Evolutionary conservation across 2,113 vertebrate species (phyloP), one percentile per base, ranked within the genome.

Genomic region (Paramormyrops kingsleyae): DNA sequence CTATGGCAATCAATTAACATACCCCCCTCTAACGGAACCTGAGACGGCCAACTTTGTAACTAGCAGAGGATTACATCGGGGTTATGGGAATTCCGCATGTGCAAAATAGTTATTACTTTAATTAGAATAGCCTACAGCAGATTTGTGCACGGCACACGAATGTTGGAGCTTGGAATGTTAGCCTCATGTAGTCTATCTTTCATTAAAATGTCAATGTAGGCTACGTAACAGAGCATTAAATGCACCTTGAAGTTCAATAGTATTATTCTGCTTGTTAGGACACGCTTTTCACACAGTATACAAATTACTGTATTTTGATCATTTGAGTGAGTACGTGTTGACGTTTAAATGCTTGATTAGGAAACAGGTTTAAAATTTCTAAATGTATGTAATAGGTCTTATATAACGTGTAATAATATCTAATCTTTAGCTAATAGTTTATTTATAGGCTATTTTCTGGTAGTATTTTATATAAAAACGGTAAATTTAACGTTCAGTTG

Each of bases 1-100:
- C 66, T 74, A 88, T 90, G 31, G 21, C 89, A 91, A 93, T 92
- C 93, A 92, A 93, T 93, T 92, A 92, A 90, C 77, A 66, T 77
- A 52, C 15, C 74, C 31, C 74, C 74, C 15, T 39, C 74, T 1
- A 42, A 80, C 74, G 74, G 35, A 80, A 80, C 74, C 15, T 19
- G 74, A 80, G 74, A 80, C 4, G 35, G 35, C 74, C 12, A 80
- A 80, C 42, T 84, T 47, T 84, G 44, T 84, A n/a, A 46, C 83
- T 44, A 84, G 83, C 39, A 84, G 24, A 47, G 44, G 83, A 84
- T 84, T 84, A 84, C 21, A 84, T 84, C 39, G 35, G 19, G 44
- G 44, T 84, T 84, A 84, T 47, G 42, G 83, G 19, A 84, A 84
- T 84, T 84, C 42, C 83, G 39, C 8, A 3, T 84, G 39, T 84